Evolutionary conservation across 2,888 invertebrate species (phyloP).

Genomic region (Pandemis cinnamomeana): DNA sequence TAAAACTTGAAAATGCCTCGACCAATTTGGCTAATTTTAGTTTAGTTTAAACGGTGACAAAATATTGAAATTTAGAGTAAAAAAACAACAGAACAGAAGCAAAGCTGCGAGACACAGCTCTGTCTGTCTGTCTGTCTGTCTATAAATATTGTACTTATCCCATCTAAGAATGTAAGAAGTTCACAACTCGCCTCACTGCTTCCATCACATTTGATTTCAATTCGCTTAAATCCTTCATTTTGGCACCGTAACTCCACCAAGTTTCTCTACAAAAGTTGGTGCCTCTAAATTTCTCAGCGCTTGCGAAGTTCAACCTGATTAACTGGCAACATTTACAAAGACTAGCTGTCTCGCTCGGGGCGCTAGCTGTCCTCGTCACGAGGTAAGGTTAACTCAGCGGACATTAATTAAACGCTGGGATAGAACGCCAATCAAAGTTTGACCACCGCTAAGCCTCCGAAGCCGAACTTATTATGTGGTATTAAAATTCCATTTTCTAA

Average conservation of each 20-base stretch:
- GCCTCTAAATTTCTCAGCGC: conserved; percentile 66
- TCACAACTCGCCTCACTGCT: conserved; percentile 13
- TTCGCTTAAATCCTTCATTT: conserved; percentile 40
- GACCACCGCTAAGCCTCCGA: conserved; percentile 80
- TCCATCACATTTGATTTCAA: conserved; percentile 27
- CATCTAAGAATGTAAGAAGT: background rate
- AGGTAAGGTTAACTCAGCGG: conserved; percentile 68
- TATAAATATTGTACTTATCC: background rate
- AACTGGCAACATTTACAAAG: conserved; percentile 74
- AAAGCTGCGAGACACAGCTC: no score
- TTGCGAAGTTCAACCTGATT: conserved; percentile 58
- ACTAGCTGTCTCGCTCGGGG: conserved; percentile 61
- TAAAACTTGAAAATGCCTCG: no score
- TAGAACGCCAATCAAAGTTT: conserved; percentile 83
- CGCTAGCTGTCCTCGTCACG: conserved; percentile 58
- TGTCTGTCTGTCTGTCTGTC: no score
- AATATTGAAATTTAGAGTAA: no score
- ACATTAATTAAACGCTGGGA: conserved; percentile 81
- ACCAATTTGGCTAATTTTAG: no score
- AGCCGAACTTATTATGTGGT: conserved; percentile 81
- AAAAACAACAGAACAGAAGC: no score
- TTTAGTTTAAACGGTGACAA: no score
- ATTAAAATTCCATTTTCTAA: conserved; percentile 81
- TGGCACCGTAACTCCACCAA: conserved; percentile 31
- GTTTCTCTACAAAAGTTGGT: conserved; percentile 29